A percentile compares a stretch with the other conserved stretches of the same genome.
Evolutionary conservation across 2,113 vertebrate genomes (phyloP).

Genomic region (Hydrochoerus hydrochaeris): DNA sequence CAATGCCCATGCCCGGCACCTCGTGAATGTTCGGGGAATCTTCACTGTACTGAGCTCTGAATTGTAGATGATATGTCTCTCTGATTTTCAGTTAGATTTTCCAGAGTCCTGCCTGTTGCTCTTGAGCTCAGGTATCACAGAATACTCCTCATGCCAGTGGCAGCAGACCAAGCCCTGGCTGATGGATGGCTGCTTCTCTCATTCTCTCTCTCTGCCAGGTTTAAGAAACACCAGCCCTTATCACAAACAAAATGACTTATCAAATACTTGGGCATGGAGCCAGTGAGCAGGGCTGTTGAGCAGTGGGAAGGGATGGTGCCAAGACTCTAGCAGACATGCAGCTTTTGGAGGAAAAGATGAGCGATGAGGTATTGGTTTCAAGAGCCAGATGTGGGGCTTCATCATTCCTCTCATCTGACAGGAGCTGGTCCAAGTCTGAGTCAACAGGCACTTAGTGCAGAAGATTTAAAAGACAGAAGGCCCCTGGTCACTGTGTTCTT

Average conservation of each 20-base stretch:
- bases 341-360: slow-evolving; percentile 6
- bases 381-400: neutral
- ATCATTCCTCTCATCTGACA: neutral
- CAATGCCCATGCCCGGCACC: neutral
- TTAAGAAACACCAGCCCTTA: slow-evolving; percentile 6
- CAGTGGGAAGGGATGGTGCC: slow-evolving; percentile 16
- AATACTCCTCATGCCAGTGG: neutral
- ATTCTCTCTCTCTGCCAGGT: neutral
- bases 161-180: neutral
- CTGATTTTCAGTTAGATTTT: neutral
- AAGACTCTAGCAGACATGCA: slow-evolving; percentile 41
- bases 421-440: neutral
- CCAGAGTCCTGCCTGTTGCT: neutral
- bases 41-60: neutral
- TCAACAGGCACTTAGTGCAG: neutral
- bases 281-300: slow-evolving; percentile 57
- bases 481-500: neutral
- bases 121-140: neutral
- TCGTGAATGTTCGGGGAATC: neutral
- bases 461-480: slow-evolving; percentile 10
- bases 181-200: neutral
- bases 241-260: slow-evolving; percentile 63
- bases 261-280: slow-evolving; percentile 38
- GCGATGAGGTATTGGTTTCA: neutral
- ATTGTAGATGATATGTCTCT: neutral